Percentiles rank a stretch among this genome's conserved stretches.
Conservation (phyloP, 2,888 invertebrate species). For the Cistogaster globosa region DNA sequence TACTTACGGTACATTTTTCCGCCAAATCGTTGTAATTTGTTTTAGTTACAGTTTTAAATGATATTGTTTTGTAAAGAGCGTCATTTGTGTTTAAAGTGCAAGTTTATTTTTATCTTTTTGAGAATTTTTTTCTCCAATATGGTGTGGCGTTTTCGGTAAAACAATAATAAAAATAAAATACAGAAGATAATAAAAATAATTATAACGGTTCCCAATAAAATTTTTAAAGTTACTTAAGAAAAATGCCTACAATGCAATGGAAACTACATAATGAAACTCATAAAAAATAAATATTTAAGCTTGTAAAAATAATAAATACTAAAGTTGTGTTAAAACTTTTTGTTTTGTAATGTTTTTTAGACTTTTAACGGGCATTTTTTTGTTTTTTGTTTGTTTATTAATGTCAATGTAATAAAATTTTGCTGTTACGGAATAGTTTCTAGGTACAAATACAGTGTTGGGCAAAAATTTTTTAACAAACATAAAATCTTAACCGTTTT, state of each 20-base stretch:
- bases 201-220: conserved; percentile 52
- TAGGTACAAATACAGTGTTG: background rate
- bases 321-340: background rate
- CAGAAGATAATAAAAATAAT: conserved; percentile 32
- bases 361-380: background rate
- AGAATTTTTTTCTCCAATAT: background rate
- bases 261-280: no score
- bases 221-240: conserved; percentile 20
- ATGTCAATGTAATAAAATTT: conserved; percentile 13
- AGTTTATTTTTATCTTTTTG: conserved; percentile 27
- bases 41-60: conserved; percentile 23
- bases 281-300: background rate
- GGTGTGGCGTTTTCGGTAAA: conserved; percentile 13
- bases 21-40: conserved; percentile 59
- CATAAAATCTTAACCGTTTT: no score
- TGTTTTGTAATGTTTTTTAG: background rate
- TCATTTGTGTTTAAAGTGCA: conserved; percentile 23
- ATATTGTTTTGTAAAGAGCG: background rate
- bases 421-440: background rate
- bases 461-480: no score
- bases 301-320: background rate
- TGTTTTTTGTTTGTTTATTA: no score
- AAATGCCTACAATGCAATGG: background rate
- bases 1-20: conserved; percentile 52
- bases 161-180: conserved; percentile 7